These are phyloP conservation scores for Nezara viridula DNA, from an alignment of 2,888 invertebrate genomes.

Conservation along the genomic window DNA sequence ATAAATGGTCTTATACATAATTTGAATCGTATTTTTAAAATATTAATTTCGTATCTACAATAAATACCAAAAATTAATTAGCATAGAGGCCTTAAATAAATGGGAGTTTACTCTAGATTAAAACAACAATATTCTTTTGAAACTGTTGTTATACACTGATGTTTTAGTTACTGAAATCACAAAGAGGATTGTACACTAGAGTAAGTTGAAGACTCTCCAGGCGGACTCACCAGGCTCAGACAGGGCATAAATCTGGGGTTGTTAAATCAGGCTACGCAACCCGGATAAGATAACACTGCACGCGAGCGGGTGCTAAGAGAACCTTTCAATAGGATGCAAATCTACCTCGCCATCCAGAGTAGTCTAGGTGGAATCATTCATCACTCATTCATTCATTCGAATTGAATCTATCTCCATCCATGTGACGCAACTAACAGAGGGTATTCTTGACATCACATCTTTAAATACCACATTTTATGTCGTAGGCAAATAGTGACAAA, in stretches of 20 bases:
- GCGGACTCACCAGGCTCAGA: background rate
- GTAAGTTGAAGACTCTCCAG: background rate
- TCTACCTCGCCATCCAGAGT: background rate
- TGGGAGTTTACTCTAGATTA: too few species aligned
- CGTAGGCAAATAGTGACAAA: background rate
- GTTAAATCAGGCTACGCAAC: background rate
- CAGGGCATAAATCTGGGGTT: background rate
- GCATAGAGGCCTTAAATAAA: too few species aligned
- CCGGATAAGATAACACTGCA: background rate
- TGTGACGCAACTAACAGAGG: background rate
- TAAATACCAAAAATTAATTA: too few species aligned
- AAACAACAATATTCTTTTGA: too few species aligned
- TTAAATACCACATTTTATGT: background rate
- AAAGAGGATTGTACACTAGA: background rate
- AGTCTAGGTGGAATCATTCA: background rate
- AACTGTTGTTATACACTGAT: too few species aligned
- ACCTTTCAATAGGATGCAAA: conserved; percentile 36
- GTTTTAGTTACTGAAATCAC: too few species aligned
- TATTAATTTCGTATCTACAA: too few species aligned
- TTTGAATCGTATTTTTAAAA: too few species aligned
- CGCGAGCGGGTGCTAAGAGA: background rate
- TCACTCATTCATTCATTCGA: background rate
- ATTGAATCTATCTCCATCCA: background rate
- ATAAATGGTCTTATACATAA: too few species aligned
- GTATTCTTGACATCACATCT: background rate